These are phyloP conservation scores for human DNA, from an alignment of 2,113 vertebrate genomes.

Conservation along the genomic window GRCh38 chr11:117509001-117509500, in stretches of 20 bases:
- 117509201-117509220: background rate
- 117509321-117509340: background rate
- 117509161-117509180: background rate
- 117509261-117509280: background rate
- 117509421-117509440: background rate
- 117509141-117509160: background rate
- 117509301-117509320: background rate
- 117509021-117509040: background rate
- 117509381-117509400: background rate
- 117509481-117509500: too few species aligned
- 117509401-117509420: background rate
- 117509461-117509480: background rate
- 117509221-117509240: background rate
- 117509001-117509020: constrained; percentile 43
- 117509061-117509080: background rate
- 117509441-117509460: background rate
- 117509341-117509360: background rate
- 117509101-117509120: background rate
- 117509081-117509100: background rate
- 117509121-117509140: background rate
- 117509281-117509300: background rate
- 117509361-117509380: background rate
- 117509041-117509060: background rate
- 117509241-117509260: background rate
- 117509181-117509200: background rate